Evolutionary conservation across 2,888 invertebrate species (phyloP), one percentile per base, ranked within the genome.

Genomic region (Hirtodrosophila alboralis): DNA sequence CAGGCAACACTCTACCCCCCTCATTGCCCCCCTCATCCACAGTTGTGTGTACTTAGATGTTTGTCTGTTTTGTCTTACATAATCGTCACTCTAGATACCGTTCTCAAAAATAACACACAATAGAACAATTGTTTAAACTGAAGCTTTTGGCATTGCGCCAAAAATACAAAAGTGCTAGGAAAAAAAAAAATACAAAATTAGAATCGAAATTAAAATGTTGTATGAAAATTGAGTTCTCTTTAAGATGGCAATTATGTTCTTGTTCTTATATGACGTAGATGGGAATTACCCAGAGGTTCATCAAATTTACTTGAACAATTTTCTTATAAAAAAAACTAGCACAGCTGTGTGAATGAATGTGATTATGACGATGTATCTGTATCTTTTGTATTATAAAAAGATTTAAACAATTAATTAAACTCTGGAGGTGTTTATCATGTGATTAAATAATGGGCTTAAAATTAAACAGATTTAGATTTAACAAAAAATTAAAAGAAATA

Each of bases 91-190:
- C 84, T 69, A 81, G 80, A 70, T 80, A 85, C 79, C 66, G 76
- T 66, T 76, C 84, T 57, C 65, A 79, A 75, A 79, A 75, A 65
- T 34, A 67, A 71, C 48, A 86, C 40, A 81, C 86, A 86, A 81
- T 81, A 86, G 81, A 81, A 86, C 81, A 81, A 81, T 81, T 81
- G 81, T 81, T 81, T 81, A 81, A 81, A 81, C 84, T 84, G 54
- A 44, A 53, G 60, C 62, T 71, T 76, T 86, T 84, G 84, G 84
- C 81, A 75, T 74, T 85, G 73, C 62, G 62, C 60, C 62, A 61
- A 70, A 63, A 49, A 18, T 31, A 33, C 23, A 36, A 41, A 28
- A 40, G 31, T 1, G 27, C 9, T 5, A 49, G 23, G 8, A 62
- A 43, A 53, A 45, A 48, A 44, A 52, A 40, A 37, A 53, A 33